Evolutionary conservation across 2,113 vertebrate genomes (phyloP).

Genomic region (Eurystomus gularis): DNA sequence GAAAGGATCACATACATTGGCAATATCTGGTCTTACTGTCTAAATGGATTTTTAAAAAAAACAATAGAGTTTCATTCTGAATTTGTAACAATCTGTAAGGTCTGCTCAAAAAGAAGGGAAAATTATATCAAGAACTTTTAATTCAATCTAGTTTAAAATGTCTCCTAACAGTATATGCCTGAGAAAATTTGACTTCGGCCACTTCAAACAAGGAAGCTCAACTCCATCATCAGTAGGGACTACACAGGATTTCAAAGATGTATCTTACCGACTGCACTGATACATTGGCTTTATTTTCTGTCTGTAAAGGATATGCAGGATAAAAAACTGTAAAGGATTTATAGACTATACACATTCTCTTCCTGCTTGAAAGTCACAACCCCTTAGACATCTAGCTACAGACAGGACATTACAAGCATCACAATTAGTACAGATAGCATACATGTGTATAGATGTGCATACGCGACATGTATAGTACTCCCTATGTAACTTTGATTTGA

Average conservation of each 20-base stretch:
- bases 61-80: background rate
- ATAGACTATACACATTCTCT: background rate
- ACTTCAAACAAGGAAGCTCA: background rate
- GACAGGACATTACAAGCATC: background rate
- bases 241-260: background rate
- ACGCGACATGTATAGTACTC: background rate
- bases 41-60: background rate
- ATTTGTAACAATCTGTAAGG: background rate
- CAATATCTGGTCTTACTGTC: background rate
- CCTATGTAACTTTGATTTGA: background rate
- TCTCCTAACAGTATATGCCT: background rate
- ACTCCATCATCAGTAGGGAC: background rate
- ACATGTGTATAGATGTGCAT: accelerated
- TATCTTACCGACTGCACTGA: background rate
- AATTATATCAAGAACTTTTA: background rate
- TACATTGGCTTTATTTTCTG: background rate
- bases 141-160: background rate
- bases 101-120: background rate
- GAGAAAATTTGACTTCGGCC: background rate
- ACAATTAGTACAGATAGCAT: background rate
- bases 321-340: background rate
- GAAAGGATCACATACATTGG: background rate
- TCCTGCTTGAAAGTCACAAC: background rate
- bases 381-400: background rate
- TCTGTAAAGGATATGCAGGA: background rate